Evolutionary conservation across 2,888 invertebrate species (phyloP), one percentile per base, ranked within the genome.

Genomic region (Limnephilus rhombicus): DNA sequence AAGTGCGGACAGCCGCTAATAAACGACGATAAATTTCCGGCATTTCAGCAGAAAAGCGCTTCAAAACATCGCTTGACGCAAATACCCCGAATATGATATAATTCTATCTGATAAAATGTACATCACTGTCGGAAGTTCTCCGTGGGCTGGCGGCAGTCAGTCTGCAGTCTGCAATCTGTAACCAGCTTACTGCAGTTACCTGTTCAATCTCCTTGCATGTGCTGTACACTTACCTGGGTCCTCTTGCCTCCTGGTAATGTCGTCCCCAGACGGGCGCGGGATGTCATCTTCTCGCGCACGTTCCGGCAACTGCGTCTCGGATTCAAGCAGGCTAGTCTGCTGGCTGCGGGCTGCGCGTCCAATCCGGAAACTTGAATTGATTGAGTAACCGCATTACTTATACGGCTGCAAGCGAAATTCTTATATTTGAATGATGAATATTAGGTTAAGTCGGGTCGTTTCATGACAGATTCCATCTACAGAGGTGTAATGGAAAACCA

Each of bases 181-280:
- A 18, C 68, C 68, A n/a, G 68, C 68, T 24, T 24, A 68, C 68
- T 68, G 68, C 68, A 68, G 45, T 81, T 81, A 89, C 89, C 41
- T 89, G 81, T 81, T 41, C 89, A 81, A 89, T 89, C 45, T 89
- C 37, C 81, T 3, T 13, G 80, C n/a, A 80, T n/a, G 80, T 89
- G 89, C 81, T n/a, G 80, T 89, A 82, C 81, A 89, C 37, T 81
- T 41, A 81, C n/a, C 81, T 89, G 7, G 24, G 68, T 68, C 68
- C 24, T 68, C 18, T 4, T 24, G 41, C 49, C 85, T n/a, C 29
- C 37, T 37, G 34, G 15, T 34, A 24, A 34, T 83, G 37, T 37
- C 37, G 34, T 83, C 83, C 24, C 37, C 15, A 37, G 83, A 24
- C 24, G 45, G 45, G 45, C 45, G 45, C 45, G 45, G 12, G 12